These are phyloP conservation scores for Melanaphis sacchari DNA, from an alignment of 1,140 invertebrate genomes.

Conservation along the genomic window DNA sequence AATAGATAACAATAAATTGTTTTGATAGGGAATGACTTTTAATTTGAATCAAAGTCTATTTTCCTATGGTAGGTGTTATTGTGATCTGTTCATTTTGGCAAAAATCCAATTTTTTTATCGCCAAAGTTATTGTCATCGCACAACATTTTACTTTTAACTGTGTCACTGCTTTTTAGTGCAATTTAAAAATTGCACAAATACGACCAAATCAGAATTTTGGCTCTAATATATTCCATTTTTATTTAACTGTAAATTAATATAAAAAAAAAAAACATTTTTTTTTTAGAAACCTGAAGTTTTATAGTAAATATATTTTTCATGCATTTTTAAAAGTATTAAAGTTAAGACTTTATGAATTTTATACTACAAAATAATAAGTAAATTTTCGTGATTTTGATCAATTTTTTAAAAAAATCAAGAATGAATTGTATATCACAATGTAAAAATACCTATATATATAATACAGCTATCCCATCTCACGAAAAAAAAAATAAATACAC, in stretches of 20 bases:
- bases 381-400: too few relatives aligned
- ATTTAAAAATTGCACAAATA: neutral
- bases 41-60: neutral
- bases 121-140: neutral
- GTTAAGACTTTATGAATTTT: too few relatives aligned
- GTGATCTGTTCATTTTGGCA: neutral
- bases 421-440: neutral
- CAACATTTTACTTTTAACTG: neutral
- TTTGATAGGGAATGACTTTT: neutral
- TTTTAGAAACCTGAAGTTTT: too few relatives aligned
- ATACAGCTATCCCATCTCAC: too few relatives aligned
- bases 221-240: neutral
- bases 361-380: too few relatives aligned
- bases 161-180: neutral
- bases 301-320: too few relatives aligned
- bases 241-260: neutral
- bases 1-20: neutral
- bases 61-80: neutral
- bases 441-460: too few relatives aligned
- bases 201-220: neutral
- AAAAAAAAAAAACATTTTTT: neutral
- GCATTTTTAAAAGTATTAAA: too few relatives aligned
- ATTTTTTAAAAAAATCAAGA: too few relatives aligned
- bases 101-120: neutral
- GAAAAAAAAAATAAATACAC: neutral